Percentiles rank a stretch among this genome's conserved stretches.
These are phyloP conservation scores for Brachionus koreanus DNA, from an alignment of 1,140 invertebrate genomes.

Conservation along the genomic window DNA sequence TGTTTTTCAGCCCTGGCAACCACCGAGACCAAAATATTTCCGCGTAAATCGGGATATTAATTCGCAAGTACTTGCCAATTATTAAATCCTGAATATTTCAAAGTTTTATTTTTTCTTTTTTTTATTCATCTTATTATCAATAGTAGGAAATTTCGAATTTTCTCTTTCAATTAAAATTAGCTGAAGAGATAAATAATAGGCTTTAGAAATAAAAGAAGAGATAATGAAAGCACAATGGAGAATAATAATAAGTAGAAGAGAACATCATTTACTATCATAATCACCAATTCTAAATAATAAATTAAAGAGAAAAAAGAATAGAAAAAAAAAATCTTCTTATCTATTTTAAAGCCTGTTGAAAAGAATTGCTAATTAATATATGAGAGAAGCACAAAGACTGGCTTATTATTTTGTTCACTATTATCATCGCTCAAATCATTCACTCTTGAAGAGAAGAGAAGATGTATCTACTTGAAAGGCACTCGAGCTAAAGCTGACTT, in stretches of 20 bases:
- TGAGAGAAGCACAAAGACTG: not conserved
- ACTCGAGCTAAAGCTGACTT: not conserved
- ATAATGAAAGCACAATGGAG: not conserved
- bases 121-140: not conserved
- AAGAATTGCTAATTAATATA: not conserved
- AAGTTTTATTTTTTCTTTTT: not conserved
- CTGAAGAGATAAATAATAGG: not conserved
- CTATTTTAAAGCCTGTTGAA: not conserved
- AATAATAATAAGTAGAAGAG: not conserved
- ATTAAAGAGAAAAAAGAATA: not conserved
- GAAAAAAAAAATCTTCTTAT: conserved; percentile 10
- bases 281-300: not conserved
- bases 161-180: conserved; percentile 12
- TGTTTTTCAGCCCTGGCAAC: not conserved
- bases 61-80: not conserved
- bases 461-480: not conserved
- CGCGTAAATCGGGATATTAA: conserved; percentile 7
- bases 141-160: not conserved
- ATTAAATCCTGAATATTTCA: not conserved
- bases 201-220: not conserved
- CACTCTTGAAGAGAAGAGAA: not conserved
- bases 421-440: not conserved
- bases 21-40: not conserved
- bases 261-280: not conserved
- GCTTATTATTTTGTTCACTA: not conserved